phyloP scores from a whole-genome alignment of 64 coral and sea anemone species.

The Platygyra sinensis region DNA sequence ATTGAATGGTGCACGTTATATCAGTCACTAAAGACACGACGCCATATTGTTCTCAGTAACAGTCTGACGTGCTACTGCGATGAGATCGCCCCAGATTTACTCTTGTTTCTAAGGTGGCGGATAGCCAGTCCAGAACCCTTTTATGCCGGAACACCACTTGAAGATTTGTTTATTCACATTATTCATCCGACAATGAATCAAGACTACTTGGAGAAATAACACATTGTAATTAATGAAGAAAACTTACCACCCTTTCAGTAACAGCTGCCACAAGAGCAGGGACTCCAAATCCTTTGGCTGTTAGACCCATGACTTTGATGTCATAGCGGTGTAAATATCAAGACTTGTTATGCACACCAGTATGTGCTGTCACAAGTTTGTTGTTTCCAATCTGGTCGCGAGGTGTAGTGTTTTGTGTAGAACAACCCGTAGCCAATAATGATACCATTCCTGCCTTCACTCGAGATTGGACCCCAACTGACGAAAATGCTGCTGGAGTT shows the following conservation, averaged over 20 bases:
- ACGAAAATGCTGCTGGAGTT: conserved; percentile 31
- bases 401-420: background rate
- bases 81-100: too few species aligned
- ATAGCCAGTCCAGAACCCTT: too few species aligned
- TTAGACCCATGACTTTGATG: conserved; percentile 3
- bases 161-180: too few species aligned
- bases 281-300: conserved; percentile 13
- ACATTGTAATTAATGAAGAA: too few species aligned
- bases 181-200: too few species aligned
- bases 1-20: too few species aligned
- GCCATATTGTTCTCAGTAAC: too few species aligned
- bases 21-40: too few species aligned
- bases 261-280: background rate
- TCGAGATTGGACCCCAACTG: conserved; percentile 31
- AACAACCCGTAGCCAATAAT: conserved; percentile 32
- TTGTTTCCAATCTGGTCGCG: background rate
- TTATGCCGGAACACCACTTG: too few species aligned
- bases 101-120: too few species aligned
- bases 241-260: background rate
- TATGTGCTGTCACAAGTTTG: background rate
- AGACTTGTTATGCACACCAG: conserved; percentile 22
- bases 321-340: conserved; percentile 7
- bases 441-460: conserved; percentile 6
- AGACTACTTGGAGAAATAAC: too few species aligned
- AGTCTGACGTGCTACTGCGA: too few species aligned